These are phyloP conservation scores for Leptodactylus fallax DNA, from an alignment of 2,797 vertebrate species.

Conservation along the genomic window DNA sequence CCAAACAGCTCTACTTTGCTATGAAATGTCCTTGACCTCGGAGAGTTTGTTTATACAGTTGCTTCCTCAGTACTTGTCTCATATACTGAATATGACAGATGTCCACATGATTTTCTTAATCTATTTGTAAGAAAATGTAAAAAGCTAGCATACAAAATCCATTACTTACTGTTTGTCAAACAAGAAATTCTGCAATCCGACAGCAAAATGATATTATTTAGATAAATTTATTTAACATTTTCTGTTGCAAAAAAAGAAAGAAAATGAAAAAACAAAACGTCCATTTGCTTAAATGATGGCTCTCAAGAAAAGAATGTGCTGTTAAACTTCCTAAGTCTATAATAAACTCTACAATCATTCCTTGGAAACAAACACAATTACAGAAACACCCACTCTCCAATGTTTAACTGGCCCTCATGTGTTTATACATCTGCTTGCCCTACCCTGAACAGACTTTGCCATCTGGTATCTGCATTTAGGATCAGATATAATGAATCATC, in stretches of 20 bases:
- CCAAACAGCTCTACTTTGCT: not conserved
- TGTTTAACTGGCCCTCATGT: conserved; percentile 26
- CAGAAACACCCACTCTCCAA: conserved; percentile 16
- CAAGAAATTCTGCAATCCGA: not conserved
- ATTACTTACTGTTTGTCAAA: not conserved
- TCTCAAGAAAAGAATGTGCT: not conserved
- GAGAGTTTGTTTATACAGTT: conserved; percentile 5
- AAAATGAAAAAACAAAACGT: not conserved
- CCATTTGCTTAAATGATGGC: not conserved
- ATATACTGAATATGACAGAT: not conserved
- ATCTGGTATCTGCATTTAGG: conserved; percentile 57
- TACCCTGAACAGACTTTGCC: conserved; percentile 55
- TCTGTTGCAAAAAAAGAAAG: too few species aligned
- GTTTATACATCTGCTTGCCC: conserved; percentile 59
- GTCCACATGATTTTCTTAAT: too few species aligned
- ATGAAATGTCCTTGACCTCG: too few species aligned
- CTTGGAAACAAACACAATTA: conserved; percentile 1
- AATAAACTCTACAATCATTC: conserved; percentile 20
- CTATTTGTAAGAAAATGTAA: not conserved
- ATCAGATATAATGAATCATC: conserved; percentile 54
- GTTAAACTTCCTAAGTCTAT: not conserved
- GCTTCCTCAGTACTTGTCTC: not conserved
- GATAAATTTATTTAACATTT: not conserved
- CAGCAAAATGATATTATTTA: not conserved
- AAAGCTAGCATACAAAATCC: not conserved